Conservation (phyloP, 2,797 vertebrate genomes). For the Chromis chromis region DNA sequence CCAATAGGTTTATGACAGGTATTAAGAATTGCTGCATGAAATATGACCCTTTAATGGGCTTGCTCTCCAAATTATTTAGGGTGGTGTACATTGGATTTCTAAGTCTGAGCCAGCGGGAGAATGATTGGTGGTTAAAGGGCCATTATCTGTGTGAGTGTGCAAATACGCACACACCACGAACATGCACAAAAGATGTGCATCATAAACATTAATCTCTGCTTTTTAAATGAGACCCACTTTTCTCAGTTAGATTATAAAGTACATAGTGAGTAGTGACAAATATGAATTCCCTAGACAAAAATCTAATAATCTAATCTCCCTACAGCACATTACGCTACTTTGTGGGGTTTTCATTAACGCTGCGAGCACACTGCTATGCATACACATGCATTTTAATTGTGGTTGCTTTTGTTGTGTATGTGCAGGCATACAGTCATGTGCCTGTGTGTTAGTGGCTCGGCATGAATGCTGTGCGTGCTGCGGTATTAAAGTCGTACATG, state of each 20-base stretch:
- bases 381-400: slow-evolving; percentile 32
- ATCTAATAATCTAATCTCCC: slow-evolving; percentile 51
- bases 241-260: slow-evolving; percentile 61
- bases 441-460: slow-evolving; percentile 8
- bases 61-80: slow-evolving; percentile 51
- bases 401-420: slow-evolving; percentile 18
- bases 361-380: slow-evolving; percentile 15
- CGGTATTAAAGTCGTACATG: not conserved
- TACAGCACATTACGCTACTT: slow-evolving; percentile 34
- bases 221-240: slow-evolving; percentile 44
- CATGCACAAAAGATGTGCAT: slow-evolving; percentile 41
- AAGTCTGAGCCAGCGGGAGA: slow-evolving; percentile 39
- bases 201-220: slow-evolving; percentile 47
- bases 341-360: slow-evolving; percentile 53
- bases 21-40: slow-evolving; percentile 65
- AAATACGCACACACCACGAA: slow-evolving; percentile 4
- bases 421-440: not conserved
- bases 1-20: slow-evolving; percentile 72
- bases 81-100: slow-evolving; percentile 45
- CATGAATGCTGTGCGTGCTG: slow-evolving; percentile 1
- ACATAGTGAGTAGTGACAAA: slow-evolving; percentile 51
- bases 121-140: slow-evolving; percentile 39
- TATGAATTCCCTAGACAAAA: slow-evolving; percentile 53
- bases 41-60: slow-evolving; percentile 67
- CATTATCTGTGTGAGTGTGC: slow-evolving; percentile 37